Evolutionary conservation across 2,888 invertebrate genomes (phyloP).

Genomic region (Thera obeliscata): DNA sequence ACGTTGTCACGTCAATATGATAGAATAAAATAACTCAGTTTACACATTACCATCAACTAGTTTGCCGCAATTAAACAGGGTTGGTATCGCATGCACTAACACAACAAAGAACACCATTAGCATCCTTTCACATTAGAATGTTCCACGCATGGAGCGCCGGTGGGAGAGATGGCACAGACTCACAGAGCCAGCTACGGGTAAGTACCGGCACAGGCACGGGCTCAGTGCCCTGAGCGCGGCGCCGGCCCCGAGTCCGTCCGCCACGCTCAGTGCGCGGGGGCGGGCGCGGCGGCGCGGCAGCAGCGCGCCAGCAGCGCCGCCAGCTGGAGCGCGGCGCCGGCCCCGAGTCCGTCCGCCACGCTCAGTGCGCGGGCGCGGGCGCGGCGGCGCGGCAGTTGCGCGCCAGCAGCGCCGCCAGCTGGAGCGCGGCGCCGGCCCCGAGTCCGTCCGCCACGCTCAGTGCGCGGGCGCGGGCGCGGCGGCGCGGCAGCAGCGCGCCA

Average conservation of each 20-base stretch:
- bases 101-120: too few species aligned
- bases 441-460: neutral
- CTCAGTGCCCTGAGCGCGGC: slow-evolving; percentile 5
- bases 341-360: neutral
- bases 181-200: too few species aligned
- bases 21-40: too few species aligned
- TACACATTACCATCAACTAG: too few species aligned
- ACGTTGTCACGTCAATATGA: too few species aligned
- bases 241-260: neutral
- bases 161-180: too few species aligned
- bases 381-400: slow-evolving; percentile 11
- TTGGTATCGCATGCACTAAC: too few species aligned
- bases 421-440: slow-evolving; percentile 10
- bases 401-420: slow-evolving; percentile 12
- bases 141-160: too few species aligned
- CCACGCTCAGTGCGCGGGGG: neutral
- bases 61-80: too few species aligned
- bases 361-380: neutral
- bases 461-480: slow-evolving; percentile 45
- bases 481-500: slow-evolving; percentile 91
- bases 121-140: too few species aligned
- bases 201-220: neutral
- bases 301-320: slow-evolving; percentile 5
- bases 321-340: neutral
- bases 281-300: slow-evolving; percentile 1